Conservation (phyloP, 2,888 invertebrate genomes). For the Andrena praecox region DNA sequence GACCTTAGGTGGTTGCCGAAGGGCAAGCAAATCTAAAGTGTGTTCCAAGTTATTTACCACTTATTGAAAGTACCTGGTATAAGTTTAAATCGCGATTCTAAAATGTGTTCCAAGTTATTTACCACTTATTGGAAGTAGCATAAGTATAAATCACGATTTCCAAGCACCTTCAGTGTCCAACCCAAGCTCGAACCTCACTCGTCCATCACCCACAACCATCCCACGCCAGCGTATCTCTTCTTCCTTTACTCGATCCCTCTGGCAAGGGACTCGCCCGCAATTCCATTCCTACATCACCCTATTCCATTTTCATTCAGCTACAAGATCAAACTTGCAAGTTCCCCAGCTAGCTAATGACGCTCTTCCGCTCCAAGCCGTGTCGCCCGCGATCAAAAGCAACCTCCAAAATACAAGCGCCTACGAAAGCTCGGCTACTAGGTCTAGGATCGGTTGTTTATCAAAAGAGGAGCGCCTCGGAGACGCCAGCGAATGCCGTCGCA, state of each 20-base stretch:
- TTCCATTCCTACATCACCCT: conserved; percentile 1
- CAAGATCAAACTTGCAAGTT: conserved; percentile 7
- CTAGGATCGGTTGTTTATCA: conserved; percentile 39
- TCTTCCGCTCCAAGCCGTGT: background rate
- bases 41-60: too few species aligned
- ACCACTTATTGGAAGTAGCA: too few species aligned
- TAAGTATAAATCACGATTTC: too few species aligned
- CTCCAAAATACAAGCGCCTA: background rate
- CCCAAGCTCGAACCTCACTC: too few species aligned
- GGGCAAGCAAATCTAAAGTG: too few species aligned
- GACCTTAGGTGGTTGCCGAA: too few species aligned
- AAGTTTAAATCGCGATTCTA: too few species aligned
- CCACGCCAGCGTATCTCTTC: background rate
- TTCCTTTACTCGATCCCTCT: too few species aligned
- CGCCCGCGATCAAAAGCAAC: conserved; percentile 9
- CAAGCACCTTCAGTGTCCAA: too few species aligned
- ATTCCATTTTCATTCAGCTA: background rate
- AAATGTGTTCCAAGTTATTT: too few species aligned
- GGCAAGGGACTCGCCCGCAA: background rate
- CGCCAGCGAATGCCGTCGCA: conserved; percentile 8
- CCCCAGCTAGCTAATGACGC: background rate
- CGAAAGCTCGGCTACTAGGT: background rate
- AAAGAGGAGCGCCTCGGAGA: conserved; percentile 24
- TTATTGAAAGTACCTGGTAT: too few species aligned
- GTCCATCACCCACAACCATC: too few species aligned